These are phyloP conservation scores for Pelodiscus sinensis DNA, from an alignment of 2,113 vertebrate species.

Conservation along the genomic window DNA sequence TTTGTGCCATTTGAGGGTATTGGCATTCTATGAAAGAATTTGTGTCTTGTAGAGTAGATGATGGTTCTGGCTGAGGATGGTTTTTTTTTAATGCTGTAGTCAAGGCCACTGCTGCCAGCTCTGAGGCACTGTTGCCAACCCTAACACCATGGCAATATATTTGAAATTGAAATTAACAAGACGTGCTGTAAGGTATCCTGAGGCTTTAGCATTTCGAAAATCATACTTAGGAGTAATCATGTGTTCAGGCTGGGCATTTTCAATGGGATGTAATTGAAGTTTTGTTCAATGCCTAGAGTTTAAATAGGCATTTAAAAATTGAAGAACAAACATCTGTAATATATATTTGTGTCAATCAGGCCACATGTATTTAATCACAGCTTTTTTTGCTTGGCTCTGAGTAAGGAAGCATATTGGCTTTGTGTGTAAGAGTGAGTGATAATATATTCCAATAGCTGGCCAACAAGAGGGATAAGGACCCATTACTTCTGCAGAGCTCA, in stretches of 20 bases:
- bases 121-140: slow-evolving; percentile 41
- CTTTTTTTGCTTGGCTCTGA: background rate
- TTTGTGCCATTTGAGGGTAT: slow-evolving; percentile 61
- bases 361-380: background rate
- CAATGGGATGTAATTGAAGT: background rate
- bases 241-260: slow-evolving; percentile 8
- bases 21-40: slow-evolving; percentile 70
- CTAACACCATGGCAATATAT: slow-evolving; percentile 41
- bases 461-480: background rate
- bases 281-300: background rate
- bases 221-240: background rate
- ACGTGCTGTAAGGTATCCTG: background rate
- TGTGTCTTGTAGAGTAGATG: slow-evolving; percentile 48
- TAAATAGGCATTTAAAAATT: background rate
- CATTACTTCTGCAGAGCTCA: background rate
- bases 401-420: background rate
- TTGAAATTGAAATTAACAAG: slow-evolving; percentile 40
- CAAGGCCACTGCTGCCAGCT: slow-evolving; percentile 5
- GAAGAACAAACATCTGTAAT: accelerated
- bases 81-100: background rate
- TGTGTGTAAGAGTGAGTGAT: background rate
- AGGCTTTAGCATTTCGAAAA: background rate
- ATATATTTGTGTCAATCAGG: accelerated
- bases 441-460: background rate
- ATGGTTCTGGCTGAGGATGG: slow-evolving; percentile 51